Evolutionary conservation across 1,140 invertebrate species (phyloP).

Genomic region (Drosophila truncata): DNA sequence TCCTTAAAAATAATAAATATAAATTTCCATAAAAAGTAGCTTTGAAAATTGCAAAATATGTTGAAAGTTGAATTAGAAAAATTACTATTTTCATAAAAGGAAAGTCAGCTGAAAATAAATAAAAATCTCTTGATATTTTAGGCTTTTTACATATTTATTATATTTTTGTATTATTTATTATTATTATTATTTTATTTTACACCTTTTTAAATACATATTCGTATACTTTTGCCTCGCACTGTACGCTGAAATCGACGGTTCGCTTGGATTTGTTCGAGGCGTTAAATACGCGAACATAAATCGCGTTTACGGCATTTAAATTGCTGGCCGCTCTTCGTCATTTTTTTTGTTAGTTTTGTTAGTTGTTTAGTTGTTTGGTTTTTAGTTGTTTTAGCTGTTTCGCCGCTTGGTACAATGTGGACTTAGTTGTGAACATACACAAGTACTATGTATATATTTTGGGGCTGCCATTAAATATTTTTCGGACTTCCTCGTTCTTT

Average conservation of each 20-base stretch:
- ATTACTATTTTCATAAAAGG: neutral
- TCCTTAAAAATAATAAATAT: too few relatives aligned
- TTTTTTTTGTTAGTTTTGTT: conserved; percentile 7
- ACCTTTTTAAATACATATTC: neutral
- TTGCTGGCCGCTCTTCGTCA: conserved; percentile 41
- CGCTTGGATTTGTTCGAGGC: conserved; percentile 49
- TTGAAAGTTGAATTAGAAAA: too few relatives aligned
- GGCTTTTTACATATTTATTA: neutral
- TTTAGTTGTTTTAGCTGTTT: conserved; percentile 34
- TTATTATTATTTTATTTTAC: too few relatives aligned
- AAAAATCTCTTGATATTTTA: neutral
- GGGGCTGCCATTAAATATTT: conserved; percentile 6
- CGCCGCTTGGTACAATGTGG: conserved; percentile 32
- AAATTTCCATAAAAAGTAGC: too few relatives aligned
- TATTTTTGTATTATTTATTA: too few relatives aligned
- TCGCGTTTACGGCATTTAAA: conserved; percentile 69
- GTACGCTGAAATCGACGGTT: conserved; percentile 15
- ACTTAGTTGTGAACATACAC: conserved; percentile 19
- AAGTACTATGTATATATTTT: conserved; percentile 17
- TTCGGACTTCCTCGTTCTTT: conserved; percentile 41
- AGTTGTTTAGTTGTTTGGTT: conserved; percentile 16
- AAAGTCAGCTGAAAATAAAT: neutral
- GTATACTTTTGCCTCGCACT: neutral
- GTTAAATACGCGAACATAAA: conserved; percentile 70
- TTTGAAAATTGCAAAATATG: too few relatives aligned